Conservation (phyloP, 2,113 vertebrate species). For the Lophotis ruficrista region DNA sequence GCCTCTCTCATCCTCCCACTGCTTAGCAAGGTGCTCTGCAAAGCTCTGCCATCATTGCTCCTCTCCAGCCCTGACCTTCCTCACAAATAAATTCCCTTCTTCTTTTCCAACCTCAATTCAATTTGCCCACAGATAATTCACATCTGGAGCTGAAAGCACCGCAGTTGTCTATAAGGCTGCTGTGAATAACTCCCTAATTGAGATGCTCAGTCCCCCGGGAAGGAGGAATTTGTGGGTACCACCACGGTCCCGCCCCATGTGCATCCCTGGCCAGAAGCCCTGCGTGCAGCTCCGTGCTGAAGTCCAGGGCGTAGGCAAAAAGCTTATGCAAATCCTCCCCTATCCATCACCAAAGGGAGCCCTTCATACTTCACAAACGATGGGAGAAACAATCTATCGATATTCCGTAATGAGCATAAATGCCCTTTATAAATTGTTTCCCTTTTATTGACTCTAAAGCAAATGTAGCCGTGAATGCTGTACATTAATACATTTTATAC, state of each 20-base stretch:
- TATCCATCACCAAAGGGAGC: conserved; percentile 44
- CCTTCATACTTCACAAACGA: conserved; percentile 63
- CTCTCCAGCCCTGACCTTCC: neutral
- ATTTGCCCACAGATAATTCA: neutral
- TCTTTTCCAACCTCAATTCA: neutral
- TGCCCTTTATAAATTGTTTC: conserved; percentile 73
- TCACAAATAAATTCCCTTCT: neutral
- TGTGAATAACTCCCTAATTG: neutral
- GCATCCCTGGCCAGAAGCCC: neutral
- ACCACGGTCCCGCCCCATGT: neutral
- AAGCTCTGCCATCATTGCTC: neutral
- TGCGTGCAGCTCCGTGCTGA: neutral
- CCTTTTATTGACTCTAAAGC: conserved; percentile 79
- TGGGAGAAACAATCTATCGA: conserved; percentile 70
- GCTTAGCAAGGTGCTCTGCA: neutral
- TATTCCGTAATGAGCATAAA: conserved; percentile 68
- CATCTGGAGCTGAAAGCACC: neutral
- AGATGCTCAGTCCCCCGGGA: neutral
- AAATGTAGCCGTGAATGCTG: conserved; percentile 70
- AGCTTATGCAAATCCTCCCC: conserved; percentile 37
- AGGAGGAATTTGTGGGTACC: neutral
- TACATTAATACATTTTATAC: conserved; percentile 74
- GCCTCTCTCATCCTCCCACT: neutral
- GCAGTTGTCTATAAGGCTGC: fast-evolving
- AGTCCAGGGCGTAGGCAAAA: neutral